These are phyloP conservation scores for Otolemur garnettii DNA, from an alignment of 2,113 vertebrate species.

Conservation along the genomic window DNA sequence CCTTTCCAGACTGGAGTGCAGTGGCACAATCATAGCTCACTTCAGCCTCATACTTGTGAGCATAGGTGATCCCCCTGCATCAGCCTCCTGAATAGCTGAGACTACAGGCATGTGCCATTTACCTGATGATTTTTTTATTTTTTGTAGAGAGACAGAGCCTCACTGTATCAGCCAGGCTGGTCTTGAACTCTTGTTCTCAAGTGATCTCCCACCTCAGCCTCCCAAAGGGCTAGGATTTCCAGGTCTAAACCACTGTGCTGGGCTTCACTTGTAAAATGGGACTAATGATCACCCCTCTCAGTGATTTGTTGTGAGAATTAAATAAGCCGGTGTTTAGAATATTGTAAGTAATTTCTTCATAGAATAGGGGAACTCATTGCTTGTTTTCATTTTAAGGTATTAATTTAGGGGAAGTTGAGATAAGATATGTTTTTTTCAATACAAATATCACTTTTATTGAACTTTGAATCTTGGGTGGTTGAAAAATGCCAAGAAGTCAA, in stretches of 20 bases:
- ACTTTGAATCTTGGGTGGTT: not conserved
- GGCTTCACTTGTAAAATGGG: slow-evolving; percentile 17
- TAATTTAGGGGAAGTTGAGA: slow-evolving; percentile 4
- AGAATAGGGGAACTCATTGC: not conserved
- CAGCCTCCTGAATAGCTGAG: too few species aligned
- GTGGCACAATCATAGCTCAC: too few species aligned
- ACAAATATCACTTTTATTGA: slow-evolving; percentile 39
- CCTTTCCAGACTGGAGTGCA: too few species aligned
- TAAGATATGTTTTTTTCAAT: not conserved
- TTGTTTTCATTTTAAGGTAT: slow-evolving; percentile 35
- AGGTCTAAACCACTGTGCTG: not conserved
- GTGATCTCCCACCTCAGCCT: too few species aligned
- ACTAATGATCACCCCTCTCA: not conserved
- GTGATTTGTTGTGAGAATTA: not conserved
- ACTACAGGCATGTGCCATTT: too few species aligned
- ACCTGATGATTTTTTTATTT: too few species aligned
- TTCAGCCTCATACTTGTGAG: too few species aligned
- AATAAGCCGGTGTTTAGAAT: not conserved
- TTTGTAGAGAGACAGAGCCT: too few species aligned
- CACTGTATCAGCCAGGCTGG: too few species aligned
- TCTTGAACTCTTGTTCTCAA: too few species aligned
- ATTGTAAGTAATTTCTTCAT: slow-evolving; percentile 31
- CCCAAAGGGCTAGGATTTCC: too few species aligned
- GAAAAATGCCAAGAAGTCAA: slow-evolving; percentile 44
- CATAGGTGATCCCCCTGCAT: too few species aligned